Conservation (phyloP, 35 echinoderm and acorn worm species). For the Chiridota heheva region DNA sequence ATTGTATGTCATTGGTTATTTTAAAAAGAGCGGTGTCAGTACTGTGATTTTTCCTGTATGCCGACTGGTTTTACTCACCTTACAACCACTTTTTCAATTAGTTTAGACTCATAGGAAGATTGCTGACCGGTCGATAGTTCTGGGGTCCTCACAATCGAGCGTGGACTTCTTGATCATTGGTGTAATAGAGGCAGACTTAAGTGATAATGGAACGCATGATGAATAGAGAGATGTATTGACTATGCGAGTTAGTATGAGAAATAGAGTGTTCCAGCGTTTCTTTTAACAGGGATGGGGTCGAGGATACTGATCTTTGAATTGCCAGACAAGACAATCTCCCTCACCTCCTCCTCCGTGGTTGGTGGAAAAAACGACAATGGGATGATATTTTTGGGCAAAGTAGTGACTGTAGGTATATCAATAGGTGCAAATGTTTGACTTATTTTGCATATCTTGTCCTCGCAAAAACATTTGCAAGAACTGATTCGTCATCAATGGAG, state of each 20-base stretch:
- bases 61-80: conserved; percentile 5
- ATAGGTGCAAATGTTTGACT: conserved; percentile 9
- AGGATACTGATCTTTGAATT: conserved; percentile 20
- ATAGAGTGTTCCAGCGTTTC: conserved; percentile 8
- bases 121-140: conserved; percentile 51
- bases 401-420: neutral
- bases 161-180: conserved; percentile 45
- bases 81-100: conserved; percentile 43
- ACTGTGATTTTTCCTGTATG: conserved; percentile 30
- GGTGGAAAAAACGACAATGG: conserved; percentile 9
- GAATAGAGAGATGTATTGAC: conserved; percentile 37
- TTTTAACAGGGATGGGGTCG: conserved; percentile 36
- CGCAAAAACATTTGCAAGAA: conserved; percentile 4
- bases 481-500: neutral
- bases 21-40: conserved; percentile 25
- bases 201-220: conserved; percentile 2
- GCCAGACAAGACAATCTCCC: conserved; percentile 11
- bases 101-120: conserved; percentile 57
- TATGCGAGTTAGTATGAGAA: conserved; percentile 16
- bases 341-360: conserved; percentile 21
- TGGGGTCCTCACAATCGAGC: conserved; percentile 22
- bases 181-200: conserved; percentile 36
- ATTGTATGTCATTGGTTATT: conserved; percentile 17
- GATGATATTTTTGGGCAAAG: neutral
- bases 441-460: conserved; percentile 13